Evolutionary conservation across 1,140 invertebrate genomes (phyloP), one percentile per base, ranked within the genome.

Genomic region (Drosophila prosaltans): DNA sequence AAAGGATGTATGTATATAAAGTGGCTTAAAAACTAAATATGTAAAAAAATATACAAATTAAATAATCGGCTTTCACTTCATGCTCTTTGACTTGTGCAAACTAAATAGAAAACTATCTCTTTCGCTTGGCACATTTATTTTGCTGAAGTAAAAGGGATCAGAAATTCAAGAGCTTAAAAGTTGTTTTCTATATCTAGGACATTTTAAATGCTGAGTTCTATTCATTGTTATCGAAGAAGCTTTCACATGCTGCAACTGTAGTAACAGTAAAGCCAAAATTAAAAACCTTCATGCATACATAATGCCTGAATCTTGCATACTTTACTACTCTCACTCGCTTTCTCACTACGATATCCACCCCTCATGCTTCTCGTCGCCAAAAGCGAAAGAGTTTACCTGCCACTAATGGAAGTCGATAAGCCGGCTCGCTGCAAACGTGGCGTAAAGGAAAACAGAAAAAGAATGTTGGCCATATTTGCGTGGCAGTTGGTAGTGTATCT

Each of bases 241-340:
- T 76, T 51, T 39, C 30, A 5, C 41, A 26, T 41, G 60, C 60
- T 39, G 74, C 67, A 78, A 71, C 55, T 74, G 36, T 41, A 11
- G 41, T 55, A 72, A 48, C 69, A 41, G 45, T 57, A 30, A 32
- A 32, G 59, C 28, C 61, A 58, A 79, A 79, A 79, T 79, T 79
- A 79, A 79, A 79, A 79, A 79, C 77, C 74, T 71, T 79, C 76
- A 79, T 79, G 77, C 77, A 79, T 79, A 79, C 65, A 73, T 79
- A 79, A 79, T 79, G 54, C 77, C 71, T 28, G 69, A 78, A 71
- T 72, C 69, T 45, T 72, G 59, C 58, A 30, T 11, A 40, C 39
- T n/a, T 26, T 24, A 43, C 41, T 43, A n/a, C 41, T 43, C 11
- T n/a, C 11, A n/a, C 3, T 10, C 45, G 4, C 16, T 32, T 26